Conservation (phyloP, 2,888 invertebrate species). For the Hyposoter didymator region DNA sequence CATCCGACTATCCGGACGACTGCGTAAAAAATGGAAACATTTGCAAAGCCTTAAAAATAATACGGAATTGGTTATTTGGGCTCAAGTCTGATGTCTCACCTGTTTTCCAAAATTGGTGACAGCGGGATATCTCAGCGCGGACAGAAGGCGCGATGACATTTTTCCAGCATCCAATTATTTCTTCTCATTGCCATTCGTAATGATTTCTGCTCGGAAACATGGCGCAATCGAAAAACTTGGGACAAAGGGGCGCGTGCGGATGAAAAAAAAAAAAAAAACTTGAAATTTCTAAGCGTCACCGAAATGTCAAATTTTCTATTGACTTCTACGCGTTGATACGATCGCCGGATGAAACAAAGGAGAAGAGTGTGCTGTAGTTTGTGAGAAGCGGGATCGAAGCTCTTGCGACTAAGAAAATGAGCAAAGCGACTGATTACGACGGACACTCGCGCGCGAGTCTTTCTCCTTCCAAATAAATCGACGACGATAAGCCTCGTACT, state of each 20-base stretch:
- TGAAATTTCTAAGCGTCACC: conserved; percentile 32
- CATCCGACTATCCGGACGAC: too few species aligned
- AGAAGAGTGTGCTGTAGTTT: not conserved
- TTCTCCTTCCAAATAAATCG: conserved; percentile 4
- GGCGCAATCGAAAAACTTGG: not conserved
- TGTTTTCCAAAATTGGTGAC: conserved; percentile 39
- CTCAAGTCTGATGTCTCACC: conserved; percentile 41
- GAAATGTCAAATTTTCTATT: conserved; percentile 20
- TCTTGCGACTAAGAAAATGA: conserved; percentile 29
- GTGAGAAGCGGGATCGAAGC: conserved; percentile 6
- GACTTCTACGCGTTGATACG: conserved; percentile 1
- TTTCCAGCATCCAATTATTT: conserved; percentile 12
- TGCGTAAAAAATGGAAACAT: not conserved
- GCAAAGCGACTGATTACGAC: conserved; percentile 32
- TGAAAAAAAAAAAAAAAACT: not conserved
- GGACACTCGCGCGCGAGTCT: not conserved
- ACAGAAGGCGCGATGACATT: conserved; percentile 58
- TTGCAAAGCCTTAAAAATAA: not conserved
- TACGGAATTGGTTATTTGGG: not conserved
- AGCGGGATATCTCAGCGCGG: conserved; percentile 42
- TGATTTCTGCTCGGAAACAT: not conserved
- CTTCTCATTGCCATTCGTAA: conserved; percentile 9
- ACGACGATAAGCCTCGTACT: conserved; percentile 55
- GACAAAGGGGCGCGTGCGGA: not conserved
- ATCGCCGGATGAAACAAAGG: conserved; percentile 52